A percentile compares a stretch with the other conserved stretches of the same genome.
Conservation (phyloP, 2,113 vertebrate genomes). For the Atherinomorus stipes region DNA sequence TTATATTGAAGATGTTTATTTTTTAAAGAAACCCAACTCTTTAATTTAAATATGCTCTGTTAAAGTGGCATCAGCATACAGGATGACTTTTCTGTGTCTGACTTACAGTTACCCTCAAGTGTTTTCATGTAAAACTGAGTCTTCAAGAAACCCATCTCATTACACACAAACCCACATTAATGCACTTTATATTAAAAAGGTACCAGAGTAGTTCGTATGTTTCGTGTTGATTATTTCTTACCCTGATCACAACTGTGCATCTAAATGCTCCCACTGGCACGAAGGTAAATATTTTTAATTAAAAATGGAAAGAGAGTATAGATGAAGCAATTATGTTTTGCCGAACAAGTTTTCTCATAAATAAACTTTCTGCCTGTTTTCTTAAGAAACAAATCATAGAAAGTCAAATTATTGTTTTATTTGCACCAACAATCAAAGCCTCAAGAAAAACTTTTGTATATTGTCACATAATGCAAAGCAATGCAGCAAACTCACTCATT, state of each 20-base stretch:
- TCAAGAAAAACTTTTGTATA: too few species aligned
- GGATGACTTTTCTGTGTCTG: background rate
- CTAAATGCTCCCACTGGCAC: background rate
- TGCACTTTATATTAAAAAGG: background rate
- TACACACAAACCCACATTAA: background rate
- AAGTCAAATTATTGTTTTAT: background rate
- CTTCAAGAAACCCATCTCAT: background rate
- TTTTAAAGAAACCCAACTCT: slow-evolving; percentile 20
- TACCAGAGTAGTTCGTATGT: background rate
- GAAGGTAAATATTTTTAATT: slow-evolving; percentile 11
- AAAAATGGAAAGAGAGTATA: slow-evolving; percentile 8
- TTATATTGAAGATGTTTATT: slow-evolving; percentile 17
- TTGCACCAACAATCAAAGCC: background rate
- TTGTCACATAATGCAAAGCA: background rate
- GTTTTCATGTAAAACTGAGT: background rate
- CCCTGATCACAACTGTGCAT: background rate
- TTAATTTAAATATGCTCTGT: slow-evolving; percentile 23
- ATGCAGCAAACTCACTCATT: background rate
- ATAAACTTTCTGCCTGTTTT: background rate
- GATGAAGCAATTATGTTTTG: background rate
- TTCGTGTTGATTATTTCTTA: background rate
- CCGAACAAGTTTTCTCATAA: background rate
- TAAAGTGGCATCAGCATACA: background rate
- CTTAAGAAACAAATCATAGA: background rate
- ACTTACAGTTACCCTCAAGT: background rate